Percentiles rank a stretch among this genome's conserved stretches.
phyloP scores from a whole-genome alignment of 2,888 invertebrate genomes.

The Polymixis lichenea region DNA sequence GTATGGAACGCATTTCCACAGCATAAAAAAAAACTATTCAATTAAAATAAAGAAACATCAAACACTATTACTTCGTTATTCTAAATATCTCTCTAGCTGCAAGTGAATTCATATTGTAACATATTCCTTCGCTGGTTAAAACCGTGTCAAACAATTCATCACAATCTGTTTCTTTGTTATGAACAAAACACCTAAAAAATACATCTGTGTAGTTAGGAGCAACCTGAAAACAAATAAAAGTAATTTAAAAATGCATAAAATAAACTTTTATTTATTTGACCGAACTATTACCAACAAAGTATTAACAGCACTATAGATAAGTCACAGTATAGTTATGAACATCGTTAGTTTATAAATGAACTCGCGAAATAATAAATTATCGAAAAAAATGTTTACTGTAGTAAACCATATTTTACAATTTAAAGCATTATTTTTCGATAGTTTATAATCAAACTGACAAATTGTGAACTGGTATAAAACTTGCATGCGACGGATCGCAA shows the following conservation, averaged over 20 bases:
- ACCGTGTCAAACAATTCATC: constrained; percentile 58
- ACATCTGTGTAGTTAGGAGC: constrained; percentile 28
- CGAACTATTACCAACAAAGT: background rate
- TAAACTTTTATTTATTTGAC: background rate
- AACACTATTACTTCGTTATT: constrained; percentile 47
- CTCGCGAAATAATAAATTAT: background rate
- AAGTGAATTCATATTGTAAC: constrained; percentile 74
- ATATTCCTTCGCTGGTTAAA: constrained; percentile 74
- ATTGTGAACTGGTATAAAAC: background rate
- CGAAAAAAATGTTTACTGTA: background rate
- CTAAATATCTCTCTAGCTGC: constrained; percentile 71
- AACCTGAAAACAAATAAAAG: constrained; percentile 37
- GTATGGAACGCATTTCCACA: background rate
- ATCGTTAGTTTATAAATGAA: no score
- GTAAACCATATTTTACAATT: no score
- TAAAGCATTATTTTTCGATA: no score
- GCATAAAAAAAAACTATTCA: background rate
- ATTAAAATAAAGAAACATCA: background rate
- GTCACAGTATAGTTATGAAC: background rate
- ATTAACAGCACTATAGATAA: background rate
- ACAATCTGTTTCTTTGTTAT: background rate
- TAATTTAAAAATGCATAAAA: no score
- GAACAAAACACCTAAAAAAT: background rate
- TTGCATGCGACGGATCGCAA: background rate
- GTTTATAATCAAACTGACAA: no score